phyloP scores from a whole-genome alignment of 2,113 vertebrate genomes.

The Oxyruncus cristatus region DNA sequence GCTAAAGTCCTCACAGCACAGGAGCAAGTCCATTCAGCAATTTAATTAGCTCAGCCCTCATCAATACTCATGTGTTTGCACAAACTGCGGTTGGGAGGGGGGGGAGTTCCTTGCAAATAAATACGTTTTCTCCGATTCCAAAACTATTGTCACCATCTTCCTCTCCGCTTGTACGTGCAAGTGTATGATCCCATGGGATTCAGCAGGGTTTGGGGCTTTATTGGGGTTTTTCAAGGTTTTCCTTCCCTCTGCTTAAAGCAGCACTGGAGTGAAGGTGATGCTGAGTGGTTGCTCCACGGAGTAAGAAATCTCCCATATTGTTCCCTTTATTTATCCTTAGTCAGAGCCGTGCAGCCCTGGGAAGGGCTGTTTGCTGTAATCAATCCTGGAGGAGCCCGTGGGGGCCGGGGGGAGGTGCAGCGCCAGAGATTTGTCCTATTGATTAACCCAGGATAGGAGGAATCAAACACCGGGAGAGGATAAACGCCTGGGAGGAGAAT shows the following conservation, averaged over 20 bases:
- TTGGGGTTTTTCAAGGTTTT: neutral
- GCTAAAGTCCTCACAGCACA: neutral
- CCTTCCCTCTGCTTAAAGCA: neutral
- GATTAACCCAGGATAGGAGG: slow-evolving; percentile 35
- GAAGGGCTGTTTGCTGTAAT: slow-evolving; percentile 53
- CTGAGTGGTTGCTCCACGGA: neutral
- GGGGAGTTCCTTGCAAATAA: fast-evolving
- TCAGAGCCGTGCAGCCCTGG: neutral
- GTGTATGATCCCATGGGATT: fast-evolving
- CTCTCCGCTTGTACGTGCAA: fast-evolving
- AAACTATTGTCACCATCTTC: fast-evolving
- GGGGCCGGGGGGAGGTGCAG: neutral
- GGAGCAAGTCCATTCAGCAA: neutral
- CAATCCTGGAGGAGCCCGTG: slow-evolving; percentile 11
- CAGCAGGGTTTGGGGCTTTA: neutral
- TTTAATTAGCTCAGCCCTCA: neutral
- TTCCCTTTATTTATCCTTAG: neutral
- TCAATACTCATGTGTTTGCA: neutral
- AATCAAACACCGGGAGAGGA: neutral
- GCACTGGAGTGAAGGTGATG: neutral
- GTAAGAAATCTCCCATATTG: neutral
- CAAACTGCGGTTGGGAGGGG: neutral
- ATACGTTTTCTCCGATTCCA: neutral
- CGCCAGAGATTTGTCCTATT: slow-evolving; percentile 30
- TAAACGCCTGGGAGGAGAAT: neutral